A percentile compares a stretch with the other conserved stretches of the same genome.
These are phyloP conservation scores for Ellobium chinense DNA, from an alignment of 2,888 invertebrate species.

Conservation along the genomic window DNA sequence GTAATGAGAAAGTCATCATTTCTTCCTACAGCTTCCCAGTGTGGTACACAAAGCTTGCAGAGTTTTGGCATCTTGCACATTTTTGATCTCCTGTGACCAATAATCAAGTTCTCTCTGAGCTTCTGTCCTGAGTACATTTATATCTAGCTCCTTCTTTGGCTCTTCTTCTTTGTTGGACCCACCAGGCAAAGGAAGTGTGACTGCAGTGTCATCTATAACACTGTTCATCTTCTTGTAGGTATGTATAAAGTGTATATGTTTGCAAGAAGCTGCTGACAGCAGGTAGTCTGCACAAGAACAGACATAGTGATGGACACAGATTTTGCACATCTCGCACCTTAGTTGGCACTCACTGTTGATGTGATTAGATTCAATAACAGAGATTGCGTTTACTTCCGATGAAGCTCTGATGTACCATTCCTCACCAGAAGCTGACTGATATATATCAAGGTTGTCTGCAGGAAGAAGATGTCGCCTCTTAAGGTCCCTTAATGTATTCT, in stretches of 20 bases:
- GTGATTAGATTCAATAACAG: constrained; percentile 23
- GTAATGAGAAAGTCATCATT: too few relatives aligned
- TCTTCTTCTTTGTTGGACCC: neutral
- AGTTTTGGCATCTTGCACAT: neutral
- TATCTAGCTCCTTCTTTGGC: neutral
- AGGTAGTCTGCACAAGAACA: constrained; percentile 37
- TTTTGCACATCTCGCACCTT: constrained; percentile 29
- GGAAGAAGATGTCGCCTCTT: constrained; percentile 15
- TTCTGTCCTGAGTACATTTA: neutral
- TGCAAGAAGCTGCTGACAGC: constrained; percentile 16
- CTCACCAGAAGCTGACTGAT: constrained; percentile 37
- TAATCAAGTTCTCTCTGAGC: neutral
- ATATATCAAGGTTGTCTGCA: constrained; percentile 16
- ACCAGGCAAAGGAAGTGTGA: neutral
- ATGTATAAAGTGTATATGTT: constrained; percentile 36
- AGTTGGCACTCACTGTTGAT: constrained; percentile 12
- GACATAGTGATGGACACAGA: constrained; percentile 40
- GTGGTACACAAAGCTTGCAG: neutral
- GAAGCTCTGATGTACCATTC: constrained; percentile 38
- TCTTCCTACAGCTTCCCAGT: too few relatives aligned
- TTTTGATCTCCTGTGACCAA: neutral
- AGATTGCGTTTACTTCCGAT: neutral
- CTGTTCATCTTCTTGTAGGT: constrained; percentile 30
- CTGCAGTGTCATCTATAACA: neutral
- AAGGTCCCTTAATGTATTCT: constrained; percentile 1